Percentiles rank a stretch among this genome's conserved stretches.
These are phyloP conservation scores for Neoascia interrupta DNA, from an alignment of 2,888 invertebrate species.

Conservation along the genomic window DNA sequence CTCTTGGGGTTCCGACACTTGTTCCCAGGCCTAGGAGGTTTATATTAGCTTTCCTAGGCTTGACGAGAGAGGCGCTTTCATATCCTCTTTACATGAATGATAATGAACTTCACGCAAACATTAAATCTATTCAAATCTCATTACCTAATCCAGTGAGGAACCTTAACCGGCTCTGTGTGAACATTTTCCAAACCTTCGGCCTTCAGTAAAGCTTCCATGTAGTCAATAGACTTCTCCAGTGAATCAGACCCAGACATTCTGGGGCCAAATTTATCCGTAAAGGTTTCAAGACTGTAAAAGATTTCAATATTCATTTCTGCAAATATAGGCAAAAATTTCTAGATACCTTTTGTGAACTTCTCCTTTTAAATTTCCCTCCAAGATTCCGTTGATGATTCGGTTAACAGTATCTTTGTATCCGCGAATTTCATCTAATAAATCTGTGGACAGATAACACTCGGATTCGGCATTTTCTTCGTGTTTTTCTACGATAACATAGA, in stretches of 20 bases:
- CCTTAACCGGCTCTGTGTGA: constrained; percentile 84
- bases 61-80: constrained; percentile 84
- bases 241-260: constrained; percentile 83
- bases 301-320: no score
- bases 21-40: constrained; percentile 86
- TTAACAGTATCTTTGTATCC: constrained; percentile 81
- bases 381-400: constrained; percentile 81
- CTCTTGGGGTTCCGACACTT: constrained; percentile 85
- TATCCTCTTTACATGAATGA: constrained; percentile 83
- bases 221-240: constrained; percentile 86
- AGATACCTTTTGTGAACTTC: constrained; percentile 82
- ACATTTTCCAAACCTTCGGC: constrained; percentile 83
- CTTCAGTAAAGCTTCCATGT: constrained; percentile 81
- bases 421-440: constrained; percentile 82
- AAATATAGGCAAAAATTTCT: no score
- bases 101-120: no score
- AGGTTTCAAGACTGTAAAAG: constrained; percentile 77
- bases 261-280: constrained; percentile 83
- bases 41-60: constrained; percentile 84
- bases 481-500: constrained; percentile 23
- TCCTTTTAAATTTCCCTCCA: constrained; percentile 81
- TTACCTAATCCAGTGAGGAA: constrained; percentile 82
- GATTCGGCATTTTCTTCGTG: constrained; percentile 33
- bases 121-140: no score
- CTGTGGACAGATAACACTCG: constrained; percentile 78